Base-by-base conservation (phyloP, 1,140 invertebrate genomes). In the Zophobas morio region DNA sequence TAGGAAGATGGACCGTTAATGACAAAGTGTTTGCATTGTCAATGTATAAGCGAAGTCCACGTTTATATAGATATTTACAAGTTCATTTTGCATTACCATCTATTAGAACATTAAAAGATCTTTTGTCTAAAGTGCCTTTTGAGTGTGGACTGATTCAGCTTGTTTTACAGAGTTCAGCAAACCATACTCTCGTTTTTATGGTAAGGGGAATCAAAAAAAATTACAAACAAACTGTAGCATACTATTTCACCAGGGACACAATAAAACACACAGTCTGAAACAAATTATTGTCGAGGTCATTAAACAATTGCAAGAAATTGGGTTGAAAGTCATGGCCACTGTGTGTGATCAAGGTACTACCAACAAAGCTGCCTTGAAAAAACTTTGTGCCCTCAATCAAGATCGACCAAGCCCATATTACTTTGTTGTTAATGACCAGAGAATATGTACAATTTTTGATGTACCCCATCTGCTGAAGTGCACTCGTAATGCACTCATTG, bases 281-380 rank as follows among this genome's bases (percentile, higher is more conserved):
- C 5, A 46, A 20, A 66, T 74, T 60, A 49, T 72, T 37, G 73
- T 63, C 6, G 6, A 42, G 32, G 39, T 77, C 6, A 74, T 78
- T 34, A 33, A 46, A 1, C 6, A 78, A 47, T 56, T 73, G 8
- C 56, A 78, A 6, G 60, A 63, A 47, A 66, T 70, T 63, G 66
- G 75, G 47, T 53, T 81, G 4, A 36, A 75, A 34, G 33, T 78
- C 32, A 33, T 74, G 6, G 70, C 63, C 6, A 76, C 80, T 20
- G 51, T 81, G 6, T 80, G 78, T 51, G 78, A 81, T 54, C 78
- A 81, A 53, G 80, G 70, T 6, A 33, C 70, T 6, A 78, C 57
- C 5, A 81, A 79, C 76, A 57, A 40, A 40, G 42, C 54, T 34
- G 77, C 73, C 4, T 71, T 53, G 4, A 53, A n/a, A 53, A 32